These are phyloP conservation scores for Lithophane ornitopus DNA, from an alignment of 2,888 invertebrate genomes.

Conservation along the genomic window DNA sequence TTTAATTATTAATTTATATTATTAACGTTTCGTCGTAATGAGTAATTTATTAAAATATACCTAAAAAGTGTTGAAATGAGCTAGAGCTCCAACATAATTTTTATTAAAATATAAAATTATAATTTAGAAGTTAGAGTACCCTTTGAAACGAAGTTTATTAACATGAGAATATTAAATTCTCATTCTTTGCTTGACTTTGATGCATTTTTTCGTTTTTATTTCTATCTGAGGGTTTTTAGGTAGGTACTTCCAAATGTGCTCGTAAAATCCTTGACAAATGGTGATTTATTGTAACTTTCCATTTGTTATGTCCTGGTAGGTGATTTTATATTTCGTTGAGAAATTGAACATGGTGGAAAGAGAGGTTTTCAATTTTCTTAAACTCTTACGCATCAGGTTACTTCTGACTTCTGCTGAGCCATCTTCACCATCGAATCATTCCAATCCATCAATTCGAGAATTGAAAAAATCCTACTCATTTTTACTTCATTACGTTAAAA, in stretches of 20 bases:
- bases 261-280: conserved; percentile 53
- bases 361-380: not conserved
- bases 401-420: no score
- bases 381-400: not conserved
- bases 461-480: no score
- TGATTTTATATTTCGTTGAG: conserved; percentile 25
- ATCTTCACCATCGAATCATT: no score
- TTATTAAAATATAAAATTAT: not conserved
- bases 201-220: conserved; percentile 42
- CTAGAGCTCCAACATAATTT: not conserved
- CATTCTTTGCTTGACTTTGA: conserved; percentile 24
- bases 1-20: no score
- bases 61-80: not conserved
- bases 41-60: not conserved
- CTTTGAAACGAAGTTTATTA: conserved; percentile 9
- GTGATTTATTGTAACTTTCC: conserved; percentile 49
- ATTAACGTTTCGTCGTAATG: not conserved
- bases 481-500: no score
- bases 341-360: not conserved
- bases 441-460: no score
- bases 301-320: conserved; percentile 11
- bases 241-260: conserved; percentile 41
- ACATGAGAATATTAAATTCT: conserved; percentile 22
- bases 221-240: conserved; percentile 27
- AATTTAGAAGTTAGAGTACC: not conserved